Percentiles rank a stretch among this genome's conserved stretches.
Conservation (phyloP, 1,140 invertebrate species). For the Heterodera carotae region DNA sequence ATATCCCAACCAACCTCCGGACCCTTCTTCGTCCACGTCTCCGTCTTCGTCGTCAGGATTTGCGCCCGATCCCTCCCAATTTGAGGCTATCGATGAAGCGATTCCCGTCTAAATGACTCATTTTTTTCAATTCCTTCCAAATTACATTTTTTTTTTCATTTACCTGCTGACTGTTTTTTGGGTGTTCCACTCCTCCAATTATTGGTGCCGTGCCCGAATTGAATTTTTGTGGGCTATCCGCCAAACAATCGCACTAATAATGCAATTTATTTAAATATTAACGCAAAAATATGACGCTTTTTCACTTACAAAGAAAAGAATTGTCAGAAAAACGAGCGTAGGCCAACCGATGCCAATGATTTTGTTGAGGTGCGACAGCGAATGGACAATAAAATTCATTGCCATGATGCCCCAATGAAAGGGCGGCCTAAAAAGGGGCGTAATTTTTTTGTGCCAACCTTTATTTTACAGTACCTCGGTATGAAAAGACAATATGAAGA, state of each 20-base stretch:
- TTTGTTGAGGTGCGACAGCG: neutral
- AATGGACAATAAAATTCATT: neutral
- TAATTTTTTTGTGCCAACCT: neutral
- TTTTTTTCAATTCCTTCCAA: neutral
- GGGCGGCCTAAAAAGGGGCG: no score
- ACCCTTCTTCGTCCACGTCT: conserved; percentile 14
- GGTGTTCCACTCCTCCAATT: no score
- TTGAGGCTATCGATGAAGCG: neutral
- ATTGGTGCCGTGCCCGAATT: neutral
- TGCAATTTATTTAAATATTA: neutral
- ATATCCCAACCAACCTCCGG: neutral
- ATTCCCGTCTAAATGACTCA: neutral
- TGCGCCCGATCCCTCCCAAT: conserved; percentile 11
- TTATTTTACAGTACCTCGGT: neutral
- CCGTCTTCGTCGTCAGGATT: conserved; percentile 10
- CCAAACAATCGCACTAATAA: neutral
- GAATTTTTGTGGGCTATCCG: neutral
- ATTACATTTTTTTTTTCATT: neutral
- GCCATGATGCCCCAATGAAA: neutral
- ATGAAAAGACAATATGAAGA: neutral
- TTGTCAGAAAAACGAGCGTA: neutral
- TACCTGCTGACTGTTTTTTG: neutral
- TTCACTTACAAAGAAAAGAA: neutral
- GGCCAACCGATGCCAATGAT: neutral
- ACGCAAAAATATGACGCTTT: neutral